Conservation (phyloP, 2,888 invertebrate genomes). For the Drosophila nr. perissopoda region DNA sequence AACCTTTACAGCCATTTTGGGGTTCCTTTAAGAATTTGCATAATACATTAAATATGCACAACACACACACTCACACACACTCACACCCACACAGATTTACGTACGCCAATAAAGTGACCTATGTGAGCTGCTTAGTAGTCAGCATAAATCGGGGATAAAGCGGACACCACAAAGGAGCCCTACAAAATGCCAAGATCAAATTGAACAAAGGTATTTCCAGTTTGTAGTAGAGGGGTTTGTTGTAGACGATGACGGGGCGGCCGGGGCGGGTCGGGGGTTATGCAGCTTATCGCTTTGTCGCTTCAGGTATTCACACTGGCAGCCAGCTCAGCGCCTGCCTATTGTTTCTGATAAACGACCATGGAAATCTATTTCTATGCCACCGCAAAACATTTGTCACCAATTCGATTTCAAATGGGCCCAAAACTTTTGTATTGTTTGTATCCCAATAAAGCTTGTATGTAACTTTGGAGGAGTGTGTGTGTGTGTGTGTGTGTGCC, state of each 20-base stretch:
- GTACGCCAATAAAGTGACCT: conserved; percentile 71
- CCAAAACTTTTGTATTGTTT: neutral
- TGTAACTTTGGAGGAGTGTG: neutral
- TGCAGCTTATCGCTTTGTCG: conserved; percentile 53
- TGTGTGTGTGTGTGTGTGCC: neutral
- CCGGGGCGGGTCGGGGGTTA: neutral
- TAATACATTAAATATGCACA: conserved; percentile 78
- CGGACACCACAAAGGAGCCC: conserved; percentile 43
- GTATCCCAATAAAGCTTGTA: conserved; percentile 10
- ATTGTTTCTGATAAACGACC: conserved; percentile 75
- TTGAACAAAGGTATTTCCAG: conserved; percentile 47
- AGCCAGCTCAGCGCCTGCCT: conserved; percentile 46
- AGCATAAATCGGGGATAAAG: conserved; percentile 56
- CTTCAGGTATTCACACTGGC: conserved; percentile 60
- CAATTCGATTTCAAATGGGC: conserved; percentile 40
- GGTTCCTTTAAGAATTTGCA: conserved; percentile 65
- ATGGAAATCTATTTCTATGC: conserved; percentile 67
- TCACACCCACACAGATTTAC: conserved; percentile 71
- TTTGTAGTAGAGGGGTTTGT: neutral
- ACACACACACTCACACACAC: conserved; percentile 47
- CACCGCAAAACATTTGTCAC: conserved; percentile 68
- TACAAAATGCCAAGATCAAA: conserved; percentile 58
- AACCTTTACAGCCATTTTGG: conserved; percentile 61
- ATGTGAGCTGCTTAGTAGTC: conserved; percentile 67
- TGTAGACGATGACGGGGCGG: neutral